Percentiles rank a stretch among this genome's conserved stretches.
phyloP scores from a whole-genome alignment of 1,140 invertebrate species.

The Drosophila busckii region DNA sequence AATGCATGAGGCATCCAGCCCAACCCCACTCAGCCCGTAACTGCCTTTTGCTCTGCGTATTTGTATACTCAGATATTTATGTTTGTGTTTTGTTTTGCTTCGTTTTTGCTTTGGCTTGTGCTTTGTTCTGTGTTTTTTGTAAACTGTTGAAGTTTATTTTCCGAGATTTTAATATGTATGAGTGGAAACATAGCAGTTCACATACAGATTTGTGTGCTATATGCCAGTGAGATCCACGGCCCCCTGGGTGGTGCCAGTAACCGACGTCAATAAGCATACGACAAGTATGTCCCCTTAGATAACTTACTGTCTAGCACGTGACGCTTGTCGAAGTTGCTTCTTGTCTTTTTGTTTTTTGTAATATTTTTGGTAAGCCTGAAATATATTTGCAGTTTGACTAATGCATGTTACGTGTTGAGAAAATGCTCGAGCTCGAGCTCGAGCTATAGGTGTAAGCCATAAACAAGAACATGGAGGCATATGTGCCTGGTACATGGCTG shows the following conservation, averaged over 20 bases:
- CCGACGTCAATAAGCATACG: no score
- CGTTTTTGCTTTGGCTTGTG: conserved; percentile 14
- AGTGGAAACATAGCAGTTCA: conserved; percentile 71
- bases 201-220: no score
- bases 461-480: no score
- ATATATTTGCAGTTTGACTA: conserved; percentile 60
- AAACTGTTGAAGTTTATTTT: conserved; percentile 74
- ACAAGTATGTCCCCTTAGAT: no score
- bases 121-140: conserved; percentile 26
- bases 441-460: no score
- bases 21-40: neutral
- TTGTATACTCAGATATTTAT: conserved; percentile 29
- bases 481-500: no score
- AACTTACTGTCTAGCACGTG: conserved; percentile 7
- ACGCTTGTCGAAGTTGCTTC: neutral
- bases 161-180: conserved; percentile 75
- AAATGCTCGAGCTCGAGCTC: conserved; percentile 12
- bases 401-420: conserved; percentile 67
- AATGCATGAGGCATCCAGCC: conserved; percentile 51
- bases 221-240: no score
- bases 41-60: conserved; percentile 12
- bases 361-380: conserved; percentile 55
- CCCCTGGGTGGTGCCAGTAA: no score
- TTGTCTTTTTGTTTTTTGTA: neutral
- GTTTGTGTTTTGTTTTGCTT: conserved; percentile 34